A percentile compares a stretch with the other conserved stretches of the same genome.
Evolutionary conservation across 2,113 vertebrate species (phyloP).

Genomic region (Oreochromis aureus): DNA sequence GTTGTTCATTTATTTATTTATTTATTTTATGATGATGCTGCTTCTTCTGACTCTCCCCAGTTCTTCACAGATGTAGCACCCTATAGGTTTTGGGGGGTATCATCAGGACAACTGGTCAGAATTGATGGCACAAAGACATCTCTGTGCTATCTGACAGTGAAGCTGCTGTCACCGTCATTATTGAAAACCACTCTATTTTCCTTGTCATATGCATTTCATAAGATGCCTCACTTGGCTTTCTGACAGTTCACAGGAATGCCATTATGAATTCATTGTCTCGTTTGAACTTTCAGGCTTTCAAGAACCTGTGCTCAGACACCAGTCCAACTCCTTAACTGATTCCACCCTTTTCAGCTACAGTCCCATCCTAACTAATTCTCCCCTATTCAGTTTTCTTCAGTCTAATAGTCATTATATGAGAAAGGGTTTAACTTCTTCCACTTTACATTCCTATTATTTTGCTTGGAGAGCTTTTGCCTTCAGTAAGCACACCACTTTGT

Average conservation of each 20-base stretch:
- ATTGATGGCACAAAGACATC: background rate
- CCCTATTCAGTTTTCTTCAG: background rate
- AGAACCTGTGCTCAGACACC: background rate
- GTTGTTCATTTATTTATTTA: background rate
- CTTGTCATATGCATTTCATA: background rate
- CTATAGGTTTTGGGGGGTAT: background rate
- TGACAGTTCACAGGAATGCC: background rate
- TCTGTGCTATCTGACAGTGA: background rate
- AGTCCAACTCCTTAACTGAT: background rate
- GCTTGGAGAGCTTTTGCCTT: background rate
- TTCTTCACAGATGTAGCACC: background rate
- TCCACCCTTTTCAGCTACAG: background rate
- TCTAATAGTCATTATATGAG: background rate
- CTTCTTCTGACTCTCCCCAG: background rate
- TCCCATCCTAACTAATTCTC: background rate
- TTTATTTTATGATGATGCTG: background rate
- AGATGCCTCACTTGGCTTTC: background rate
- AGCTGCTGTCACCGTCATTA: background rate
- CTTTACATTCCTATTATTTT: background rate
- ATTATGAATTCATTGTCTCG: background rate
- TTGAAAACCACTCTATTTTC: background rate
- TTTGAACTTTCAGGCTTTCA: background rate
- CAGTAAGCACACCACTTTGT: background rate
- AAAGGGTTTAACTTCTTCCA: background rate
- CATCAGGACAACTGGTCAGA: background rate